phyloP scores from a whole-genome alignment of 2,888 invertebrate species.

The Argyresthia albistria region DNA sequence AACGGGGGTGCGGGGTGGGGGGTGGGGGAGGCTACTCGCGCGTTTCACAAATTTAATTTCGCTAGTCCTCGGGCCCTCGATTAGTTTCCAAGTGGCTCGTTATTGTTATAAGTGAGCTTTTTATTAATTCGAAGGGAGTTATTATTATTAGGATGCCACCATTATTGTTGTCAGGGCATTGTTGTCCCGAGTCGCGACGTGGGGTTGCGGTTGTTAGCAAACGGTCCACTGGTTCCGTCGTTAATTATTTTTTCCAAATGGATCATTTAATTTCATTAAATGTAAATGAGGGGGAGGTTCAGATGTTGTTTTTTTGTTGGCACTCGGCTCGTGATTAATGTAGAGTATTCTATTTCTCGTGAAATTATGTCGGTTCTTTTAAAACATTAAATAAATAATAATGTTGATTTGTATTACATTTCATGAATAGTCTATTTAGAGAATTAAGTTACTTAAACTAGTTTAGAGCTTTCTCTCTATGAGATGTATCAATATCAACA shows the following conservation, averaged over 20 bases:
- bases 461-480: too few relatives aligned
- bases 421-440: too few relatives aligned
- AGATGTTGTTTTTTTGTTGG: slow-evolving; percentile 29
- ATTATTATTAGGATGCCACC: slow-evolving; percentile 43
- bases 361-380: background rate
- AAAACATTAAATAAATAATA: too few relatives aligned
- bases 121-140: slow-evolving; percentile 64
- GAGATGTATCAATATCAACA: background rate
- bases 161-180: slow-evolving; percentile 50
- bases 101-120: slow-evolving; percentile 66
- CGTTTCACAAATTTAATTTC: slow-evolving; percentile 38
- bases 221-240: slow-evolving; percentile 62
- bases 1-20: too few relatives aligned
- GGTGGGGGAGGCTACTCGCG: too few relatives aligned
- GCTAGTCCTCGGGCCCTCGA: slow-evolving; percentile 31
- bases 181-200: slow-evolving; percentile 20
- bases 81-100: slow-evolving; percentile 58
- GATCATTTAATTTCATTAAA: slow-evolving; percentile 72
- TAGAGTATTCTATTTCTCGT: slow-evolving; percentile 10
- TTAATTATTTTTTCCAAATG: slow-evolving; percentile 71
- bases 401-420: too few relatives aligned
- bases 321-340: slow-evolving; percentile 34
- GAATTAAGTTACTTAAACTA: too few relatives aligned
- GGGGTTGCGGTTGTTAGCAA: slow-evolving; percentile 41
- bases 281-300: slow-evolving; percentile 63